Evolutionary conservation across 2,113 vertebrate genomes (phyloP).

Genomic region (Melospiza melodia): DNA sequence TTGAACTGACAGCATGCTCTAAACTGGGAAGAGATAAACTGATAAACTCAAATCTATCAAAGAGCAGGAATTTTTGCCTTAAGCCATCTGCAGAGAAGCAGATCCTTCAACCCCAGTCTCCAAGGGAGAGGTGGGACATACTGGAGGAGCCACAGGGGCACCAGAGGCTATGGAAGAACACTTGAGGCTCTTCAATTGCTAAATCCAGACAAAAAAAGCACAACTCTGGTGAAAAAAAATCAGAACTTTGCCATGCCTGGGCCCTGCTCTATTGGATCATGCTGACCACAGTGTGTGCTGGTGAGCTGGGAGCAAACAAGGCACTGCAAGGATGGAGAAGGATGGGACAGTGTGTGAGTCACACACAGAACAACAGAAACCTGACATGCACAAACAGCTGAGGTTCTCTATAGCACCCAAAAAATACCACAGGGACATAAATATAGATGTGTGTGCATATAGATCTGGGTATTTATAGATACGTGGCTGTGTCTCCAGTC

Average conservation of each 20-base stretch:
- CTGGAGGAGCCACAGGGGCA: neutral
- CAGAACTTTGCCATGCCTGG: neutral
- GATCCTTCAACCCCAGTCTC: neutral
- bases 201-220: neutral
- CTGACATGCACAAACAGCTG: neutral
- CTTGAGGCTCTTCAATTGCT: neutral
- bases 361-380: neutral
- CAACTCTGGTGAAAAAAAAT: neutral
- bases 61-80: neutral
- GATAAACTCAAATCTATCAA: neutral
- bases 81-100: neutral
- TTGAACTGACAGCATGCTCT: neutral
- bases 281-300: fast-evolving
- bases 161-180: fast-evolving
- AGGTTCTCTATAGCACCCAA: neutral
- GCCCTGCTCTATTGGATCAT: too few species aligned
- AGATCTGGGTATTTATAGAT: neutral
- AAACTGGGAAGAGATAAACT: neutral
- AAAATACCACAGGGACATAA: neutral
- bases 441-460: fast-evolving
- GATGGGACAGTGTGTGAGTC: neutral
- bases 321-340: neutral
- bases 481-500: neutral
- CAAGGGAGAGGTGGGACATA: neutral
- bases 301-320: fast-evolving